phyloP scores from a whole-genome alignment of 2,113 vertebrate genomes.

The Dicaeum eximium region DNA sequence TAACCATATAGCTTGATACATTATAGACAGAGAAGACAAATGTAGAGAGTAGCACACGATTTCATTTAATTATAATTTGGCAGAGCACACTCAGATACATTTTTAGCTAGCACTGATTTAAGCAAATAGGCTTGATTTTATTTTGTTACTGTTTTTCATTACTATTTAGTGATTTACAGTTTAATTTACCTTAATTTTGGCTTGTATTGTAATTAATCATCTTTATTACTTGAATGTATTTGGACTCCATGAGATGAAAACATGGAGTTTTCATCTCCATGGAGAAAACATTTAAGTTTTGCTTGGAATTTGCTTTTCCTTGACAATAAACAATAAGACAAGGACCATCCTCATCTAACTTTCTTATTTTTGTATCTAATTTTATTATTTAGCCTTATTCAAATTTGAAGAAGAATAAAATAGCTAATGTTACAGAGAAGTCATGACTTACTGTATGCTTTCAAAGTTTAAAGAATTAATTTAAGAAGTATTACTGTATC shows the following conservation, averaged over 20 bases:
- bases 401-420: background rate
- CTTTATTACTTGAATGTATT: background rate
- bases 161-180: background rate
- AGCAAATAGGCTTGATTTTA: background rate
- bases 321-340: background rate
- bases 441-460: background rate
- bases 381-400: background rate
- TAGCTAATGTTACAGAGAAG: background rate
- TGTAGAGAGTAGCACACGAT: background rate
- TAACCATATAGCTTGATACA: background rate
- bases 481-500: background rate
- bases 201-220: background rate
- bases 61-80: background rate
- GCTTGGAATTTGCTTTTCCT: background rate
- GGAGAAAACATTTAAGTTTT: background rate
- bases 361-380: background rate
- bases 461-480: background rate
- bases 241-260: background rate
- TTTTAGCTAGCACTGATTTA: background rate
- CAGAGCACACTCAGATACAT: background rate
- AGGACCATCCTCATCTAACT: background rate
- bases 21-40: background rate
- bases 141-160: background rate
- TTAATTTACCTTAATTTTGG: background rate
- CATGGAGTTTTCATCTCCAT: no score